Percentiles rank a stretch among this genome's conserved stretches.
phyloP scores from a whole-genome alignment of 1,140 invertebrate genomes.

The Potamilus streckersoni region DNA sequence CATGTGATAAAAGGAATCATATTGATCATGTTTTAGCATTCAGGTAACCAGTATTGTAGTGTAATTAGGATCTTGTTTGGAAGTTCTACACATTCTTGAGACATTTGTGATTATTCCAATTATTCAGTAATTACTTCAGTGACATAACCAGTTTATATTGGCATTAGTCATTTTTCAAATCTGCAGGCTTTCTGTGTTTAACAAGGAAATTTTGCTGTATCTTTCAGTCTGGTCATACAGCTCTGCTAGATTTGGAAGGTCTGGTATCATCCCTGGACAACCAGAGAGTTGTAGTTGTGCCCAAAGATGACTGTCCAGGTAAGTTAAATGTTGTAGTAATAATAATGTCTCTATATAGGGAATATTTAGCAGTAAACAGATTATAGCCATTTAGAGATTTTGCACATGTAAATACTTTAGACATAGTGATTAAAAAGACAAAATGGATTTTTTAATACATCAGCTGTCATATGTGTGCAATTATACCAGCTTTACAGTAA shows the following conservation, averaged over 20 bases:
- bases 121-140: no score
- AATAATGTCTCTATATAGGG: background rate
- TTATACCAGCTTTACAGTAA: background rate
- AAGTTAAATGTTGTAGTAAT: conserved; percentile 1
- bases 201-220: conserved; percentile 9
- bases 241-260: conserved; percentile 57
- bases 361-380: background rate
- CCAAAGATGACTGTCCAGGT: conserved; percentile 59
- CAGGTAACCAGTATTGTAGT: no score
- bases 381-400: background rate
- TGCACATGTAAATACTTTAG: background rate
- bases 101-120: no score
- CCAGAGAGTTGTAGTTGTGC: conserved; percentile 60
- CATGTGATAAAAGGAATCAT: no score
- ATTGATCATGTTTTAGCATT: no score
- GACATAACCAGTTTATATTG: no score
- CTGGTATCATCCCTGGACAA: conserved; percentile 64
- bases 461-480: background rate
- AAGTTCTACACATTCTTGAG: no score
- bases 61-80: no score
- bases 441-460: background rate
- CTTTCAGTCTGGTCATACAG: conserved; percentile 57
- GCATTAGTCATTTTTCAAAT: no score
- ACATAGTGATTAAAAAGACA: no score
- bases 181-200: background rate